Base-by-base conservation (phyloP, 2,888 invertebrate species). In the Erannis defoliaria region DNA sequence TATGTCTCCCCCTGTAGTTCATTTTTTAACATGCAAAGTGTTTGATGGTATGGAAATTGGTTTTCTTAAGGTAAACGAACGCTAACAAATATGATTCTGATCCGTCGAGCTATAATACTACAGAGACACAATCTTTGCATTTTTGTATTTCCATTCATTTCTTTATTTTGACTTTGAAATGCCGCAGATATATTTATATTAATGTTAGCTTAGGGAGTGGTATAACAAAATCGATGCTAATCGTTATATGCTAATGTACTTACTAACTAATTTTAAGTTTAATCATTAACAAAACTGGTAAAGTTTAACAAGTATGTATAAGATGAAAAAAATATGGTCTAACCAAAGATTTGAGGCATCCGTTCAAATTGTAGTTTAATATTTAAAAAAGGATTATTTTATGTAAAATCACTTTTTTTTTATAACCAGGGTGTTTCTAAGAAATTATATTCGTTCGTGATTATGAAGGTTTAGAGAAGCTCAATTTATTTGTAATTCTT, bases 291-390 rank as follows among this genome's bases (percentile, higher is more conserved):
- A n/a, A n/a, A 21, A 23, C 21, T 29, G 21, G 10, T 40, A 14
- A 42, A 37, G 21, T 46, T 38, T 53, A 29, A 6, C 10, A 5
- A 35, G 26, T 23, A 16, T 37, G 19, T 10, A 29, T 9, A 31
- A 5, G 33, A 16, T 19, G 18, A 40, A 42, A 14, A 5, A 23
- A 14, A 48, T 43, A 23, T 48, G 58, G 50, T 65, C 49, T 66
- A 61, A 71, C 70, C 70, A 71, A 71, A 71, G 70, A 71, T 66
- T 61, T 18, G 37, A 40, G 23, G 37, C 46, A 48, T 33, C 42
- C 2, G 18, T 38, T 46, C 23, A 21, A 42, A n/a, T 31, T 16
- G 29, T 16, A 29, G 16, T 23, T 38, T 35, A 35, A 40, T 38
- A 19, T 19, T 10, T 40, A 14, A 26, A 16, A 16, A 23, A 45